Evolutionary conservation across 2,888 invertebrate species (phyloP).

Genomic region (Drosophila merina): DNA sequence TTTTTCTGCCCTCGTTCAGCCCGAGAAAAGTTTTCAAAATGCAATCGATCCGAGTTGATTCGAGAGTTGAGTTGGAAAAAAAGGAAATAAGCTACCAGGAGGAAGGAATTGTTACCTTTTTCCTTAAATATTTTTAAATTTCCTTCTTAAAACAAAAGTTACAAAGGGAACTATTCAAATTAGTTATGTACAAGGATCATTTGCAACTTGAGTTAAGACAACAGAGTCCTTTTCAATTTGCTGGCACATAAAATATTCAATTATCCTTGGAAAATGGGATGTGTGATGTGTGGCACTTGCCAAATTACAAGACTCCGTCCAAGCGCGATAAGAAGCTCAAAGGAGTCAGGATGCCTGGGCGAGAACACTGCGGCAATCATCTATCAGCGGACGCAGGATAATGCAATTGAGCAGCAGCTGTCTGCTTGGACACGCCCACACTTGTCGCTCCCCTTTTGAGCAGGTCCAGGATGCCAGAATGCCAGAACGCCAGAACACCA

Average conservation of each 20-base stretch:
- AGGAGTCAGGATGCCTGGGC: constrained; percentile 9
- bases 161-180: neutral
- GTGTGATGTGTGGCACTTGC: constrained; percentile 20
- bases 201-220: constrained; percentile 10
- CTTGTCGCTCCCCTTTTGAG: constrained; percentile 16
- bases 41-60: constrained; percentile 38
- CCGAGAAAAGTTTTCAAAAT: constrained; percentile 21
- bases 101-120: constrained; percentile 18
- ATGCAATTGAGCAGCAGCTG: constrained; percentile 49
- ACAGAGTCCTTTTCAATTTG: constrained; percentile 30
- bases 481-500: no score
- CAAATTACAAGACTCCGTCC: constrained; percentile 55
- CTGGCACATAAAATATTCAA: constrained; percentile 41
- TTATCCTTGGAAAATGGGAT: constrained; percentile 13
- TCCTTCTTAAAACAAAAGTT: neutral
- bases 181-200: constrained; percentile 5
- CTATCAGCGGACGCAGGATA: constrained; percentile 49
- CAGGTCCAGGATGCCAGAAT: neutral
- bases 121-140: neutral
- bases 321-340: constrained; percentile 30
- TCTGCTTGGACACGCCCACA: constrained; percentile 40
- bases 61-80: constrained; percentile 16
- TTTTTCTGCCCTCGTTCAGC: constrained; percentile 10
- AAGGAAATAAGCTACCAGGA: constrained; percentile 14
- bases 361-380: constrained; percentile 36